Percentiles rank a stretch among this genome's conserved stretches.
These are phyloP conservation scores for Orycteropus afer DNA, from an alignment of 2,113 vertebrate genomes.

Conservation along the genomic window DNA sequence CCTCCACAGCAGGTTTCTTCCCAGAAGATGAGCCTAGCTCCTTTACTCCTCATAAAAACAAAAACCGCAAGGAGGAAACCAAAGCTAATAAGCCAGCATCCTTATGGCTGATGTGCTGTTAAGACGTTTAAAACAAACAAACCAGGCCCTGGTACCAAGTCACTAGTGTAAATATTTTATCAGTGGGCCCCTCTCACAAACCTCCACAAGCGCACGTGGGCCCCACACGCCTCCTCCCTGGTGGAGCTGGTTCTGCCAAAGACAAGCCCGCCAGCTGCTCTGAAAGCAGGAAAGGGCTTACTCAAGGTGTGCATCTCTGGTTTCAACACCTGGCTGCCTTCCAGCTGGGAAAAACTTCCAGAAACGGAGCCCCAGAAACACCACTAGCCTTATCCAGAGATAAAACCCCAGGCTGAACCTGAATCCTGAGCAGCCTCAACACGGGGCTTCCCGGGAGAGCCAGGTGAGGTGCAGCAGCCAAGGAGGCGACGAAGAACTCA, in stretches of 20 bases:
- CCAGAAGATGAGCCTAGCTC: neutral
- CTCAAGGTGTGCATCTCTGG: neutral
- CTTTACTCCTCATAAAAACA: slow-evolving; percentile 30
- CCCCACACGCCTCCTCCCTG: neutral
- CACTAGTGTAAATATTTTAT: neutral
- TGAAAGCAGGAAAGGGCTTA: neutral
- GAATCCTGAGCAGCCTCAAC: neutral
- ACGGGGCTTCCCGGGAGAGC: neutral
- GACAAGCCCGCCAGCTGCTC: neutral
- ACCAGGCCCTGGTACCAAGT: slow-evolving; percentile 17
- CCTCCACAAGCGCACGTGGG: rapidly evolving
- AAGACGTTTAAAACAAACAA: slow-evolving; percentile 52
- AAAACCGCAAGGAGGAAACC: slow-evolving; percentile 42
- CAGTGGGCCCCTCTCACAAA: neutral
- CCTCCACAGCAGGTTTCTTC: neutral
- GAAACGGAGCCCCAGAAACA: neutral
- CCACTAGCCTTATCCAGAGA: neutral
- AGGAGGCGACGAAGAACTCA: neutral
- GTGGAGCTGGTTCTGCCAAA: neutral
- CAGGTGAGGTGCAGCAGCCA: rapidly evolving
- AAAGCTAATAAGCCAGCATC: neutral
- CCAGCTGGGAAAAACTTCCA: slow-evolving; percentile 21
- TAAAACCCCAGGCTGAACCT: neutral
- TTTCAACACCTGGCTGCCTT: neutral
- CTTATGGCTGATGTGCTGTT: neutral